Percentiles rank a stretch among this genome's conserved stretches.
Evolutionary conservation across 2,113 vertebrate genomes (phyloP).

Genomic region (Psephotus haematonotus): DNA sequence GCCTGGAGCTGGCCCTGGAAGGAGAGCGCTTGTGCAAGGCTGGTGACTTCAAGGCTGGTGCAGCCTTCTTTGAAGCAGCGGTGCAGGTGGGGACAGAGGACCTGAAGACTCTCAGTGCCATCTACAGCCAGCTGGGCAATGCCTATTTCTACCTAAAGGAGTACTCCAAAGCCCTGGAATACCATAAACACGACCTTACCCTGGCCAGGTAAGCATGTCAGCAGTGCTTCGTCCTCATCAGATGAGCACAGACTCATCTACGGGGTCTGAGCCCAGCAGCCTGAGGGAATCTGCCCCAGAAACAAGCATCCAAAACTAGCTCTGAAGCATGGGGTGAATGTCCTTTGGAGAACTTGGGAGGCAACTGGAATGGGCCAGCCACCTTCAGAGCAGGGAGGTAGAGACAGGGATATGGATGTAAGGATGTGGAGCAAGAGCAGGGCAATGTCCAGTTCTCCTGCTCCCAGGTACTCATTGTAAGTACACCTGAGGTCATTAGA

Average conservation of each 20-base stretch:
- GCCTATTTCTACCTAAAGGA: slow-evolving; percentile 98
- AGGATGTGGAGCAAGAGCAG: not conserved
- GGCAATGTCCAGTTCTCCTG: not conserved
- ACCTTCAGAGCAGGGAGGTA: not conserved
- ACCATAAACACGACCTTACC: slow-evolving; percentile 93
- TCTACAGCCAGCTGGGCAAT: slow-evolving; percentile 98
- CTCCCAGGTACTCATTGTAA: not conserved
- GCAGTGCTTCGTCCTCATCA: rapidly evolving
- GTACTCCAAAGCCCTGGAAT: slow-evolving; percentile 90
- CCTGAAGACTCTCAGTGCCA: slow-evolving; percentile 95
- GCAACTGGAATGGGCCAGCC: no score
- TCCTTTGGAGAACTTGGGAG: rapidly evolving
- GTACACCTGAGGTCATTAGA: not conserved
- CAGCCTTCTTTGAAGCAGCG: slow-evolving; percentile 92
- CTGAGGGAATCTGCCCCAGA: not conserved
- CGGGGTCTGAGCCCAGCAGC: not conserved
- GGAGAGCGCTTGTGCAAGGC: slow-evolving; percentile 94
- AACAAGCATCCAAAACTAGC: not conserved
- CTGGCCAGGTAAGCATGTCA: slow-evolving; percentile 86
- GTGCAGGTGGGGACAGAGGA: slow-evolving; percentile 97
- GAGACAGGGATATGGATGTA: not conserved
- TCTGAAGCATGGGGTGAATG: not conserved
- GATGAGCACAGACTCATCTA: not conserved
- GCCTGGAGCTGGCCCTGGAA: slow-evolving; percentile 93
- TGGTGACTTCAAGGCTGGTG: slow-evolving; percentile 91